phyloP scores from a whole-genome alignment of 2,797 vertebrate genomes.

The Coranthus polyacanthus region DNA sequence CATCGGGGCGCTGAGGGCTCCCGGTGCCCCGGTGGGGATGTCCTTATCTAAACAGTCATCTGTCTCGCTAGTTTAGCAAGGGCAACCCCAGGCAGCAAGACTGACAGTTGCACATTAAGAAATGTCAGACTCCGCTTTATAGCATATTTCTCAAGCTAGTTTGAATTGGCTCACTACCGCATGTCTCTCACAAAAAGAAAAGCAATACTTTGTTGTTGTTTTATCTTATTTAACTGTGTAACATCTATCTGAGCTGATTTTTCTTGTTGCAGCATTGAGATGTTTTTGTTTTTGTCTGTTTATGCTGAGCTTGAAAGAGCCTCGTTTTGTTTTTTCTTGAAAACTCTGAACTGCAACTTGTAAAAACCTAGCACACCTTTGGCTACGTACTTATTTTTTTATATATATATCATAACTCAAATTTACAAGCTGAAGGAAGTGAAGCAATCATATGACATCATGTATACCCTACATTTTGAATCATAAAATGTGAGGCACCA shows the following conservation, averaged over 20 bases:
- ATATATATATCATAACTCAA: not conserved
- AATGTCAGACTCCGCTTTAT: conserved; percentile 60
- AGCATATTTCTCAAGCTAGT: conserved; percentile 53
- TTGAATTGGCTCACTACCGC: conserved; percentile 53
- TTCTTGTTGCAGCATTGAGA: not conserved
- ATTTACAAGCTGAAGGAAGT: conserved; percentile 1
- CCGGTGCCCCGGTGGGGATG: conserved; percentile 60
- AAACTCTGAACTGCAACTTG: not conserved
- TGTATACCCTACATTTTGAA: not conserved
- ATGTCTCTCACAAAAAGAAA: conserved; percentile 42
- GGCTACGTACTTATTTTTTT: not conserved
- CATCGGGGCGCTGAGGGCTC: conserved; percentile 55
- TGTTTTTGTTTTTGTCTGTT: conserved; percentile 5
- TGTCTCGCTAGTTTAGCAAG: conserved; percentile 75
- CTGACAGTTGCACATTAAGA: conserved; percentile 71
- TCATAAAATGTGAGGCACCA: conserved; percentile 12
- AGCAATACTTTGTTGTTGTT: conserved; percentile 36
- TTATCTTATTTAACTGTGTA: conserved; percentile 16
- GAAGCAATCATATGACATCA: not conserved
- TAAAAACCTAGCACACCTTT: not conserved
- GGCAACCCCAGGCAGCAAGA: conserved; percentile 63
- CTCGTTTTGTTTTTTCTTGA: not conserved
- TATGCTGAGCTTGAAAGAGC: not conserved
- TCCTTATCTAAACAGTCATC: conserved; percentile 79
- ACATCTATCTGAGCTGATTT: not conserved